Percentiles rank a stretch among this genome's conserved stretches.
Evolutionary conservation across 1,140 invertebrate species (phyloP).

Genomic region (Lineus longissimus): DNA sequence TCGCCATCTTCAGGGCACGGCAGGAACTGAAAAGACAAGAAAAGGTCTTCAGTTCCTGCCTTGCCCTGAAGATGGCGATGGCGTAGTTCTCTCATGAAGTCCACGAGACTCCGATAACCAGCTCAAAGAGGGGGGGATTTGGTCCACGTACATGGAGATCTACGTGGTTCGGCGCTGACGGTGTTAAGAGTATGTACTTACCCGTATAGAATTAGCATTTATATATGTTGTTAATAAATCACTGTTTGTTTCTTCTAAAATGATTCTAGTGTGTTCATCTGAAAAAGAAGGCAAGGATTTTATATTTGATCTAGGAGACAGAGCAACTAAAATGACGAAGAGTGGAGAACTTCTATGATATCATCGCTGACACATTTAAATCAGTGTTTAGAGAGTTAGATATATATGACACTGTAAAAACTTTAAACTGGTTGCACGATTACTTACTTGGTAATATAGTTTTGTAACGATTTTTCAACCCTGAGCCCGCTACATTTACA

Average conservation of each 20-base stretch:
- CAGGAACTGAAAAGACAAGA: no score
- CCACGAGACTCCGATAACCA: no score
- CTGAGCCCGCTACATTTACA: slow-evolving; percentile 80
- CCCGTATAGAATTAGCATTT: slow-evolving; percentile 93
- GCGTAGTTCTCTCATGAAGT: no score
- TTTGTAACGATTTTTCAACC: slow-evolving; percentile 83
- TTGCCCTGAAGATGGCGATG: no score
- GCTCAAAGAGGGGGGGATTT: no score
- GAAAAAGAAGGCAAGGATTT: slow-evolving; percentile 33
- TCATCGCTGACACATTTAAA: no score
- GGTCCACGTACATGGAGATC: no score
- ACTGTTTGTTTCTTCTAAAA: slow-evolving; percentile 78
- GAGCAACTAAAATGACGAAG: not conserved
- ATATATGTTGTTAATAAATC: slow-evolving; percentile 86
- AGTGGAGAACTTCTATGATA: no score
- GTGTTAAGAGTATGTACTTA: slow-evolving; percentile 51
- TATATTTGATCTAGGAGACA: not conserved
- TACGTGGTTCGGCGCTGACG: no score
- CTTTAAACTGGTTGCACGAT: not conserved
- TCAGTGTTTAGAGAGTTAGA: no score
- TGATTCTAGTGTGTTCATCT: slow-evolving; percentile 92
- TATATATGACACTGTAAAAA: not conserved
- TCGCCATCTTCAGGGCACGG: no score
- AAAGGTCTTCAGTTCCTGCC: no score
- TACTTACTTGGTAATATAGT: slow-evolving; percentile 73